These are phyloP conservation scores for Drosophila ironensis DNA, from an alignment of 1,140 invertebrate genomes.

Conservation along the genomic window DNA sequence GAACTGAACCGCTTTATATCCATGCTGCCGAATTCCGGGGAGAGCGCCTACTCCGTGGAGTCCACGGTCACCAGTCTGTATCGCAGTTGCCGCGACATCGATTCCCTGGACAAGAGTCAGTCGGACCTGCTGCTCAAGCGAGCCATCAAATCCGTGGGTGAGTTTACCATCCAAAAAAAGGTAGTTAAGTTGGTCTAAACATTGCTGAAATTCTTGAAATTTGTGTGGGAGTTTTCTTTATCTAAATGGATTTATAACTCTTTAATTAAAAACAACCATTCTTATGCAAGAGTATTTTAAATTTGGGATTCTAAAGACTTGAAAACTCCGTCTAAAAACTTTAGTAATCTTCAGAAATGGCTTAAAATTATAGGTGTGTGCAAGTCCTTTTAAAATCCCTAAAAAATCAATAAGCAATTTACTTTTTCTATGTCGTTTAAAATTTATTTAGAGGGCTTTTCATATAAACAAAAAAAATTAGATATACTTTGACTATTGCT, in stretches of 20 bases:
- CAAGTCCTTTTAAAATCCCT: too few species aligned
- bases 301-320: too few species aligned
- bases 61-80: constrained; percentile 71
- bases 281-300: too few species aligned
- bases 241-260: too few species aligned
- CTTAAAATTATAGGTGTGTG: too few species aligned
- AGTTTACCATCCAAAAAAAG: too few species aligned
- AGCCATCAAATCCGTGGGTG: constrained; percentile 74
- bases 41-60: constrained; percentile 67
- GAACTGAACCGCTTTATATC: constrained; percentile 81
- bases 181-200: too few species aligned
- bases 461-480: constrained; percentile 35
- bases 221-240: too few species aligned
- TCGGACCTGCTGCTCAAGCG: constrained; percentile 69
- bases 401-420: neutral
- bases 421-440: constrained; percentile 21
- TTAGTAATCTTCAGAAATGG: too few species aligned
- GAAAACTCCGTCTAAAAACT: too few species aligned
- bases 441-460: constrained; percentile 12
- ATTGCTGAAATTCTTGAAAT: too few species aligned
- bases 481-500: constrained; percentile 29
- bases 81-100: constrained; percentile 74
- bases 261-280: too few species aligned
- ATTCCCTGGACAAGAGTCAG: constrained; percentile 73
- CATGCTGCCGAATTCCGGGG: constrained; percentile 68